Conservation (phyloP, 2,113 vertebrate genomes). For the Xiphias gladius region DNA sequence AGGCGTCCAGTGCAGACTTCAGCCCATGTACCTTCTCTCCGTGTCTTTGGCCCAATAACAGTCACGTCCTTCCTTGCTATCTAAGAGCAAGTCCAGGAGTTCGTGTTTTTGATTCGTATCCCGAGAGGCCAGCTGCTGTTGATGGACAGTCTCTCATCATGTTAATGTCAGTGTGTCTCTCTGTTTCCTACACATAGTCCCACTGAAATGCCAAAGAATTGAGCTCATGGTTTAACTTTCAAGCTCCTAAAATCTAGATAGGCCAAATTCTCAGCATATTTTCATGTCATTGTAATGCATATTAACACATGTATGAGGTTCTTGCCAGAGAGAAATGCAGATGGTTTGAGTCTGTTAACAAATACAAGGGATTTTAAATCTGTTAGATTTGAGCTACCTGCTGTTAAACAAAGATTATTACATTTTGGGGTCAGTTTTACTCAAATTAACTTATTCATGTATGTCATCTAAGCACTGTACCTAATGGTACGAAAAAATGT, state of each 20-base stretch:
- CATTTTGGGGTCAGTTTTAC: not conserved
- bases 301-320: constrained; percentile 80
- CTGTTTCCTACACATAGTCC: constrained; percentile 53
- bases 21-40: constrained; percentile 23
- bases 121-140: constrained; percentile 67
- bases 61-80: constrained; percentile 54
- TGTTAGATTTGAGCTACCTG: constrained; percentile 24
- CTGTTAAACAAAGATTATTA: not conserved
- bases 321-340: constrained; percentile 76
- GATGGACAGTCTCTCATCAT: constrained; percentile 59
- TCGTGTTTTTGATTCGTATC: constrained; percentile 76
- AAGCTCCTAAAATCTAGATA: constrained; percentile 70
- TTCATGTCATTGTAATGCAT: constrained; percentile 84
- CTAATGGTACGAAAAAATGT: too few relatives aligned
- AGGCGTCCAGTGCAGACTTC: constrained; percentile 32
- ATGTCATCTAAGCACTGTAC: not conserved
- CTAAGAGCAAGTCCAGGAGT: constrained; percentile 68
- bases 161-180: constrained; percentile 48
- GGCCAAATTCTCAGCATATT: constrained; percentile 87
- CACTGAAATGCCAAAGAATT: constrained; percentile 51
- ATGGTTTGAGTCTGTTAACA: constrained; percentile 71
- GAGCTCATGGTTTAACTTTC: constrained; percentile 73
- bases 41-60: constrained; percentile 48
- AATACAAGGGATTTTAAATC: constrained; percentile 58
- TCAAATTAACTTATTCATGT: not conserved